Base-by-base conservation (phyloP, 2,888 invertebrate species). In the Sepiola atlantica region DNA sequence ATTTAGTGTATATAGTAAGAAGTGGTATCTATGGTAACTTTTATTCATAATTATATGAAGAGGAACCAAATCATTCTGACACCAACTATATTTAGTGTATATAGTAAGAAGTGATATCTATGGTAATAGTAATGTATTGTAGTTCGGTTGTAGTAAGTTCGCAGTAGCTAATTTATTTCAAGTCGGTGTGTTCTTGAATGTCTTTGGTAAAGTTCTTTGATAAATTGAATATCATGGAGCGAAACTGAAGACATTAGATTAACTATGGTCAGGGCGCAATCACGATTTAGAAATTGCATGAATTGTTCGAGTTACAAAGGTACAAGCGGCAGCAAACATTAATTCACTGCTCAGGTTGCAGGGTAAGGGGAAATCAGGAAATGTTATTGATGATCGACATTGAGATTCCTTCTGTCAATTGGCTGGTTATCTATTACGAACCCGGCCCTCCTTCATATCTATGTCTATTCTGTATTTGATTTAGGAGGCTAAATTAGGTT, bases 161-260 rank as follows among this genome's bases (percentile, higher is more conserved):
- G 16, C n/a, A 16, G n/a, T n/a, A 20, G n/a, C 14, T 77, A n/a
- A 77, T n/a, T 77, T 77, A 77, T 77, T 77, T 77, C n/a, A n/a
- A n/a, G n/a, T 77, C 12, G 77, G 16, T 1, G 14, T 77, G 12
- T 77, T 10, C n/a, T 77, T n/a, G n/a, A 77, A 77, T 77, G n/a
- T 77, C 28, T 77, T 16, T 77, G 77, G n/a, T 77, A 77, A 28
- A 77, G 61, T 28, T n/a, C 77, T 77, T 77, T 77, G n/a, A 77
- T n/a, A 77, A 77, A 77, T 77, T 77, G n/a, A n/a, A 77, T 77
- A 77, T n/a, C n/a, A 77, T n/a, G 77, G 77, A n/a, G n/a, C n/a
- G 77, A 77, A 77, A n/a, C 77, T 77, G n/a, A 77, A 77, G 77
- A 77, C 3, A 77, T 77, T 12, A 77, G n/a, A n/a, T 77, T 77